Percentiles rank a stretch among this genome's conserved stretches.
These are phyloP conservation scores for Phengaris arion DNA, from an alignment of 2,888 invertebrate species.

Conservation along the genomic window DNA sequence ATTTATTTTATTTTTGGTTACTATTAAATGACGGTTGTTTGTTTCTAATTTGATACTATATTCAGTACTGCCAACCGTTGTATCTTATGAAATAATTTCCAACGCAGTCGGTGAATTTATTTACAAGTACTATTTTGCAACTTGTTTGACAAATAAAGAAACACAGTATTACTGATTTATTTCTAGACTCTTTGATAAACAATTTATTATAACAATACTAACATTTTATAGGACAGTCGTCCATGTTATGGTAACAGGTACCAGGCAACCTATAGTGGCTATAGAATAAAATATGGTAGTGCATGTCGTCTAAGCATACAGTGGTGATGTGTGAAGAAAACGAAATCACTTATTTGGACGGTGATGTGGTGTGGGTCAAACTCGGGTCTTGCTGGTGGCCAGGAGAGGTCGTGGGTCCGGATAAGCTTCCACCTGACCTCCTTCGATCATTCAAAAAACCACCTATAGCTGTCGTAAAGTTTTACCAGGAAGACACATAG, in stretches of 20 bases:
- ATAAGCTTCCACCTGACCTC: conserved; percentile 84
- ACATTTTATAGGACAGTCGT: conserved; percentile 35
- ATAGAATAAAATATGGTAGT: conserved; percentile 72
- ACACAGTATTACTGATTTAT: conserved; percentile 38
- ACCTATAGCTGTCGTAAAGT: conserved; percentile 90
- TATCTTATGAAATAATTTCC: conserved; percentile 63
- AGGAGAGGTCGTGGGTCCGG: conserved; percentile 84
- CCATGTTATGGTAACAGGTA: conserved; percentile 59
- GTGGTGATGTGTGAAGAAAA: conserved; percentile 85
- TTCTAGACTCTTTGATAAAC: conserved; percentile 43
- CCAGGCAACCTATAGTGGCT: conserved; percentile 59
- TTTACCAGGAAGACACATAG: conserved; percentile 91
- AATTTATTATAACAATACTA: conserved; percentile 42
- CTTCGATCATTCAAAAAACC: conserved; percentile 82
- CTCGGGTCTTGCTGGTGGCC: conserved; percentile 92
- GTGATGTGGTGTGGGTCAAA: conserved; percentile 93
- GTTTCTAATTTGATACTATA: conserved; percentile 34
- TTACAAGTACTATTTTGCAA: conserved; percentile 75
- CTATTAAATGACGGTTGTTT: background rate
- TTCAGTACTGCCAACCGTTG: conserved; percentile 61
- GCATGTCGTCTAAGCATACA: conserved; percentile 65
- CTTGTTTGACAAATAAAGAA: conserved; percentile 68
- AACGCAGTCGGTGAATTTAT: conserved; percentile 77
- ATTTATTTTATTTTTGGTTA: background rate
- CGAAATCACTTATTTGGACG: conserved; percentile 83